Conservation (phyloP, 2,888 invertebrate genomes). For the Girardia tigrina region DNA sequence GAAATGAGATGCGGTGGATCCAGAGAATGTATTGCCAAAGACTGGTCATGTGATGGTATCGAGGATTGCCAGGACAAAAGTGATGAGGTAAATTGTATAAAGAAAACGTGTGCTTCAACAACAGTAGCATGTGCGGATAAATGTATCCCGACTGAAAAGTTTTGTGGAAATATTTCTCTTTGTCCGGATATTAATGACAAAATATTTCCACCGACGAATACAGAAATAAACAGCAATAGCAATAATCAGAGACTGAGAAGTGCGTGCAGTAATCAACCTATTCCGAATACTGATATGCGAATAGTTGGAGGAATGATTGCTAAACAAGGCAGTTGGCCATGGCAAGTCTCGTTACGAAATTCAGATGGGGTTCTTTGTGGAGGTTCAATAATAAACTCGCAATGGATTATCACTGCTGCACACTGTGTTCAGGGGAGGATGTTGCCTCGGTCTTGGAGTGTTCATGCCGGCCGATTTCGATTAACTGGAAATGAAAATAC, state of each 20-base stretch:
- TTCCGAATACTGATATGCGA: neutral
- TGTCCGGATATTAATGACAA: neutral
- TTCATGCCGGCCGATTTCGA: neutral
- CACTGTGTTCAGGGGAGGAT: neutral
- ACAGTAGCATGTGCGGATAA: neutral
- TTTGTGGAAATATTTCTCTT: neutral
- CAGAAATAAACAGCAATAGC: no score
- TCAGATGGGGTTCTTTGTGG: neutral
- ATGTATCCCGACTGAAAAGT: neutral
- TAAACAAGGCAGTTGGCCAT: neutral
- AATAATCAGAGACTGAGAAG: neutral
- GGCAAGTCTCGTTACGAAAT: neutral
- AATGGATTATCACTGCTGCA: neutral
- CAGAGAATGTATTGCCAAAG: neutral
- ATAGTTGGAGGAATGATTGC: neutral
- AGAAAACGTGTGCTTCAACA: neutral
- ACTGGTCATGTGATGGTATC: conserved; percentile 6
- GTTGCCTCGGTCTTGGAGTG: neutral
- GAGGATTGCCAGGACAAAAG: neutral
- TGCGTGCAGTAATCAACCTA: neutral
- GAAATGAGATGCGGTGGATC: neutral
- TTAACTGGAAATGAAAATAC: neutral
- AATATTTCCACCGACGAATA: neutral
- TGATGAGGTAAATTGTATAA: neutral
- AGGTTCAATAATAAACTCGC: neutral